phyloP scores from a whole-genome alignment of 2,797 vertebrate genomes.

The Liasis olivaceus region DNA sequence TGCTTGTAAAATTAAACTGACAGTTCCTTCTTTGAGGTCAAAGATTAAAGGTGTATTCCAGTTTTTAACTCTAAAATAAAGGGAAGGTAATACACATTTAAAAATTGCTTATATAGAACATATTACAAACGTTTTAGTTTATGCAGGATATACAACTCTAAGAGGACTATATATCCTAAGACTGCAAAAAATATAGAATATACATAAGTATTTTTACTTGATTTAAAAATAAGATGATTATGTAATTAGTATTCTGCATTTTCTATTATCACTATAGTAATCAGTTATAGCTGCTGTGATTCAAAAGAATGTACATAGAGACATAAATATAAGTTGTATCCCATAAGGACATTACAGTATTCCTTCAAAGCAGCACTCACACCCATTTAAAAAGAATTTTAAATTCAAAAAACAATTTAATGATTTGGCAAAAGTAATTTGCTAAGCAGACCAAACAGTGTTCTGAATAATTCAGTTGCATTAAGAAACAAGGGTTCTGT shows the following conservation, averaged over 20 bases:
- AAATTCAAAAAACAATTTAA: not conserved
- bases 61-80: slow-evolving; percentile 85
- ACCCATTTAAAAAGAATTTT: not conserved
- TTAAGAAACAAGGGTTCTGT: not conserved
- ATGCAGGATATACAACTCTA: not conserved
- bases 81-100: slow-evolving; percentile 33
- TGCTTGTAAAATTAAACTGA: slow-evolving; percentile 93
- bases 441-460: not conserved
- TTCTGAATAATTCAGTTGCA: not conserved
- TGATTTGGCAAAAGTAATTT: not conserved
- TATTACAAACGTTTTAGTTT: not conserved
- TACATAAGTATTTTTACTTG: not conserved
- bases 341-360: too few relatives aligned
- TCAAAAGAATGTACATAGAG: not conserved
- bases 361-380: not conserved
- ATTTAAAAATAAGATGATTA: not conserved
- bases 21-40: slow-evolving; percentile 95
- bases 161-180: not conserved
- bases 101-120: not conserved
- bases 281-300: not conserved
- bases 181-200: not conserved
- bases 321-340: too few relatives aligned
- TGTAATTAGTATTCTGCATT: not conserved
- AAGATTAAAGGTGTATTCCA: slow-evolving; percentile 99
- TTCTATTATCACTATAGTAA: not conserved